Conservation (phyloP, 1,140 invertebrate genomes). For the Orius laevigatus region DNA sequence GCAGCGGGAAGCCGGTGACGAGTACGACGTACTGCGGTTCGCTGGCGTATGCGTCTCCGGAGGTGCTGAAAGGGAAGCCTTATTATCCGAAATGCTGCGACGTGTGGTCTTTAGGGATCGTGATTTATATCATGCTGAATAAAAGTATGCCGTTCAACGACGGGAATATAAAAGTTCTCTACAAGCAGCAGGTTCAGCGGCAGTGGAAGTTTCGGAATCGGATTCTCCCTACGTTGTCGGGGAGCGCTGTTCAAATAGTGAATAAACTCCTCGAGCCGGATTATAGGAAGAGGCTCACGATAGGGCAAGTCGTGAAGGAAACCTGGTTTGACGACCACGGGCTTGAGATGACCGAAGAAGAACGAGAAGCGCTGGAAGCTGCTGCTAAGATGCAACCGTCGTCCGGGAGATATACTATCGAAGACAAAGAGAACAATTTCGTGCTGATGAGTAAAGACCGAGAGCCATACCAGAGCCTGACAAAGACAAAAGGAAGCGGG, state of each 20-base stretch:
- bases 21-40: conserved; percentile 51
- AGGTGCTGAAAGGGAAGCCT: conserved; percentile 42
- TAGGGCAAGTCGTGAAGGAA: conserved; percentile 35
- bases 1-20: conserved; percentile 32
- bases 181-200: conserved; percentile 4
- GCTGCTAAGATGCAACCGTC: background rate
- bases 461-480: background rate
- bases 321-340: conserved; percentile 29
- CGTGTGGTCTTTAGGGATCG: conserved; percentile 50
- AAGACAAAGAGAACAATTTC: too few relatives aligned
- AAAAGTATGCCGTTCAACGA: conserved; percentile 54
- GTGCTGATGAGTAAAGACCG: background rate
- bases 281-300: conserved; percentile 32
- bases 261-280: conserved; percentile 48
- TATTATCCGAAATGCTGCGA: conserved; percentile 47
- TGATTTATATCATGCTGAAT: conserved; percentile 54
- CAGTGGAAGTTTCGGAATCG: conserved; percentile 5
- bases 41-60: conserved; percentile 49
- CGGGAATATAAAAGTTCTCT: background rate
- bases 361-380: background rate
- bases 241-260: conserved; percentile 40
- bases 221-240: conserved; percentile 27
- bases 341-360: conserved; percentile 5
- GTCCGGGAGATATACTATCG: too few relatives aligned
- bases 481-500: background rate